A percentile compares a stretch with the other conserved stretches of the same genome.
Conservation (phyloP, 1,140 invertebrate genomes). For the Neotoxoptera formosana region DNA sequence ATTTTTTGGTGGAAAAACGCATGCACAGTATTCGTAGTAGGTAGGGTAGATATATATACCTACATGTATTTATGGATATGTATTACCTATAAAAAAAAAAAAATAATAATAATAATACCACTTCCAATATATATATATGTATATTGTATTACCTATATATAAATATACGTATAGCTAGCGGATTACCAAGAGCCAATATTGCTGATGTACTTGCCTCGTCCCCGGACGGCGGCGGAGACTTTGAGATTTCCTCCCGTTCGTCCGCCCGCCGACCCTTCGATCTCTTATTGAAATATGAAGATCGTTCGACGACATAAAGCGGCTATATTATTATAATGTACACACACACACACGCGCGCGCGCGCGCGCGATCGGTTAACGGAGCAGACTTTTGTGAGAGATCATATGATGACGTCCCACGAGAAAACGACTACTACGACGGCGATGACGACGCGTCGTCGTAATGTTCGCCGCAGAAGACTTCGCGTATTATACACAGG, state of each 20-base stretch:
- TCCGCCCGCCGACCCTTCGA: too few relatives aligned
- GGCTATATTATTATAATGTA: background rate
- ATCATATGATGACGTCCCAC: background rate
- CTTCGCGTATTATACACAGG: background rate
- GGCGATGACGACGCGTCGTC: slow-evolving; percentile 12
- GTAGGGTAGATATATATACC: background rate
- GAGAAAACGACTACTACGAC: slow-evolving; percentile 13
- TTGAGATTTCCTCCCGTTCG: background rate
- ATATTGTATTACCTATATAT: too few relatives aligned
- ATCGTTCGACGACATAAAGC: slow-evolving; percentile 34
- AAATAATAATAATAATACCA: background rate
- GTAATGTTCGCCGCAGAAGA: background rate
- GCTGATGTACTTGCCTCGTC: slow-evolving; percentile 19
- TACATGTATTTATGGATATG: background rate
- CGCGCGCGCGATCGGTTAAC: slow-evolving; percentile 35
- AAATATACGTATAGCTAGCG: background rate
- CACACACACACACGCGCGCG: too few relatives aligned
- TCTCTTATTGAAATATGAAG: slow-evolving; percentile 49
- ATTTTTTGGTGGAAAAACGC: background rate
- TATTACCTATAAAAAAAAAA: background rate
- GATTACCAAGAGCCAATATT: slow-evolving; percentile 39
- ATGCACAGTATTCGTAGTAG: background rate
- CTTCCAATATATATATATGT: background rate
- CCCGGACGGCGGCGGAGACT: background rate
- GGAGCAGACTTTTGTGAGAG: slow-evolving; percentile 9